A percentile compares a stretch with the other conserved stretches of the same genome.
Conservation (phyloP, 2,888 invertebrate genomes). For the Troides oblongomaculatus region DNA sequence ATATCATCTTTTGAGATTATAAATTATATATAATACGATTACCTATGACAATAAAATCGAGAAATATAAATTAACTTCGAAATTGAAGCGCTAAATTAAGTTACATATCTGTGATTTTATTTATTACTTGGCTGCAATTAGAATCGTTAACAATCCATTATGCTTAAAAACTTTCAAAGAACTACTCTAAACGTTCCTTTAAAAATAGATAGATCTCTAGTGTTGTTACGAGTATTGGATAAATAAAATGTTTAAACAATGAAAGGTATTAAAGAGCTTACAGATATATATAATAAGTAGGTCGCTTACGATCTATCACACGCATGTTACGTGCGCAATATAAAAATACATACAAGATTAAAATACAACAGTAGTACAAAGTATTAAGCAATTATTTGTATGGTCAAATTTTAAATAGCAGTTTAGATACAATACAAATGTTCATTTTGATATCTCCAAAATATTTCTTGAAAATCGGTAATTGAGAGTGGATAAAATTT, state of each 20-base stretch:
- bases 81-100: slow-evolving; percentile 66
- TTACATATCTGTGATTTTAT: slow-evolving; percentile 76
- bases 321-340: background rate
- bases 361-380: background rate
- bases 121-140: slow-evolving; percentile 68
- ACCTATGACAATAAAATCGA: slow-evolving; percentile 17
- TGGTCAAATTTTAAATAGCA: background rate
- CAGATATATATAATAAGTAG: no score
- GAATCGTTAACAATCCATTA: slow-evolving; percentile 40
- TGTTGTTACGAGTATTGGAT: slow-evolving; percentile 57
- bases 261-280: no score
- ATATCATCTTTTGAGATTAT: slow-evolving; percentile 61
- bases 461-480: no score
- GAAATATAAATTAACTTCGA: slow-evolving; percentile 42
- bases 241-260: background rate
- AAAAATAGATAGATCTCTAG: slow-evolving; percentile 77
- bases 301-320: background rate
- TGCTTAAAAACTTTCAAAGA: slow-evolving; percentile 55
- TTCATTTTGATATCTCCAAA: background rate
- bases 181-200: slow-evolving; percentile 75
- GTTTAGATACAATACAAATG: background rate
- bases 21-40: slow-evolving; percentile 48
- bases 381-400: background rate
- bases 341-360: background rate
- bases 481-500: no score